phyloP scores from a whole-genome alignment of 2,888 invertebrate genomes.

The Andrena trimmerana region DNA sequence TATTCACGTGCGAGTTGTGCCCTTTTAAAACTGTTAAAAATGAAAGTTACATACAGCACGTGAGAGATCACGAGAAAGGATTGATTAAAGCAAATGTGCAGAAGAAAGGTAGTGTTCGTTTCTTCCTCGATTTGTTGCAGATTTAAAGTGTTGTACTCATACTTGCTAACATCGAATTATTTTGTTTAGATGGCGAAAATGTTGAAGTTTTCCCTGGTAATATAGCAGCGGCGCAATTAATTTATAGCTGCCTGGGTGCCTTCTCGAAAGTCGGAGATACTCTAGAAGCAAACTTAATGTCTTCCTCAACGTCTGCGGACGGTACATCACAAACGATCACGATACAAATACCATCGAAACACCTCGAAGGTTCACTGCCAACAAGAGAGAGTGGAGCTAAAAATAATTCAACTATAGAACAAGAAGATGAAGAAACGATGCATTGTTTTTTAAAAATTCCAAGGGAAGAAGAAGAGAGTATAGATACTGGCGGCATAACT shows the following conservation, averaged over 20 bases:
- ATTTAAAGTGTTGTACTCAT: not conserved
- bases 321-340: conserved; percentile 83
- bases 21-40: conserved; percentile 88
- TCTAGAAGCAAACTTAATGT: conserved; percentile 83
- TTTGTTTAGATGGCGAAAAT: conserved; percentile 72
- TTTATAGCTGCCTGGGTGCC: conserved; percentile 83
- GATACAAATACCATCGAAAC: conserved; percentile 82
- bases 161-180: conserved; percentile 8
- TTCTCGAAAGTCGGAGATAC: conserved; percentile 81
- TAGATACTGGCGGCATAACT: conserved; percentile 87
- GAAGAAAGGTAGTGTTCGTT: conserved; percentile 72
- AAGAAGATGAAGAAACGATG: conserved; percentile 86
- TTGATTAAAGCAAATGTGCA: conserved; percentile 79
- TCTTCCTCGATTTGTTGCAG: not conserved
- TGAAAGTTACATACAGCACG: conserved; percentile 86
- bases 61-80: conserved; percentile 87
- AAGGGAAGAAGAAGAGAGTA: conserved; percentile 84
- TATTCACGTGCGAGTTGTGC: conserved; percentile 86
- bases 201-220: conserved; percentile 84
- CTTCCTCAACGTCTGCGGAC: conserved; percentile 83
- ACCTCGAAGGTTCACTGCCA: conserved; percentile 79
- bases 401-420: conserved; percentile 74
- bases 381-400: conserved; percentile 69
- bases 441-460: conserved; percentile 82
- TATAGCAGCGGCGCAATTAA: conserved; percentile 84